phyloP scores from a whole-genome alignment of 2,888 invertebrate genomes.

The Athetis lepigone region DNA sequence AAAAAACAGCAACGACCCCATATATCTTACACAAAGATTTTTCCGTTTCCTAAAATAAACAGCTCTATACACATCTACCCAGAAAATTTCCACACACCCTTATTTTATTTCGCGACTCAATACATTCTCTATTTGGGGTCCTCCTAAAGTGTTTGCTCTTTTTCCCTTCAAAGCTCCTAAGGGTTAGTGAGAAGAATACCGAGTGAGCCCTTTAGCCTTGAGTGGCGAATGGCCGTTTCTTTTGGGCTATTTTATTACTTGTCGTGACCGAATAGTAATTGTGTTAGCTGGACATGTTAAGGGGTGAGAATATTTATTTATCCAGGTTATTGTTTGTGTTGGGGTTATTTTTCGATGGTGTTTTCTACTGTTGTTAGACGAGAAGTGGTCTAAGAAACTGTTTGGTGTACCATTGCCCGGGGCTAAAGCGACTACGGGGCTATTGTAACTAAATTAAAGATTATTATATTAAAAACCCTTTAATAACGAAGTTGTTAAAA shows the following conservation, averaged over 20 bases:
- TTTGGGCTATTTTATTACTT: constrained; percentile 87
- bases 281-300: constrained; percentile 70
- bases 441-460: too few species aligned
- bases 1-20: too few species aligned
- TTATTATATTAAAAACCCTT: too few species aligned
- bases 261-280: constrained; percentile 84
- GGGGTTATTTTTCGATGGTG: constrained; percentile 16
- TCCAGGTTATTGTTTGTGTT: constrained; percentile 31
- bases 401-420: too few species aligned
- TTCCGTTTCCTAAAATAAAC: constrained; percentile 29
- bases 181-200: constrained; percentile 87
- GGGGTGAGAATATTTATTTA: constrained; percentile 34
- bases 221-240: constrained; percentile 85
- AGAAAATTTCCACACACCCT: constrained; percentile 80
- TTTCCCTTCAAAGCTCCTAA: constrained; percentile 77
- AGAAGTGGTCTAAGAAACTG: too few species aligned
- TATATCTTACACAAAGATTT: background rate
- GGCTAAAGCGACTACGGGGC: too few species aligned
- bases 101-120: constrained; percentile 90
- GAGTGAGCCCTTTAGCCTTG: constrained; percentile 81
- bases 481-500: too few species aligned
- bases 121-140: constrained; percentile 87
- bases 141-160: constrained; percentile 84
- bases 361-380: background rate
- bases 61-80: constrained; percentile 69